Conservation (phyloP, 2,113 vertebrate genomes). For the Pterophyllum scalare region DNA sequence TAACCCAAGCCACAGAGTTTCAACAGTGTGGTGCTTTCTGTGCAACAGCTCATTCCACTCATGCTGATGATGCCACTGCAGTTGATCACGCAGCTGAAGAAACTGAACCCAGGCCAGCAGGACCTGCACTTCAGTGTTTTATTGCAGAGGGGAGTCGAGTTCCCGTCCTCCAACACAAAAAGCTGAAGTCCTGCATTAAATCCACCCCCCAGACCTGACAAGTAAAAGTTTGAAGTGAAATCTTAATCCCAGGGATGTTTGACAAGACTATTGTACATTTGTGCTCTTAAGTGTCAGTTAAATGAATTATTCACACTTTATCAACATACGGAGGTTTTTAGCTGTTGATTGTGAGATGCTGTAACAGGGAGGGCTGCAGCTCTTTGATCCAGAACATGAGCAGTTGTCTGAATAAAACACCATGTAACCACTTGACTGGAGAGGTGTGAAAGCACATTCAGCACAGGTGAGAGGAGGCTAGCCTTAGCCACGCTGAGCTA, state of each 20-base stretch:
- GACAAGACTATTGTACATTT: too few relatives aligned
- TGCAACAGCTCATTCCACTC: not conserved
- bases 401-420: not conserved
- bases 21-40: not conserved
- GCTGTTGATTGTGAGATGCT: not conserved
- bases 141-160: not conserved
- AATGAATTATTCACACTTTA: not conserved
- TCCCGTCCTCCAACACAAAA: not conserved
- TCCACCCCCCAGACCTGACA: rapidly evolving
- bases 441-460: not conserved
- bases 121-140: not conserved
- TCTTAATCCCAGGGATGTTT: not conserved
- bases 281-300: rapidly evolving
- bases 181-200: not conserved
- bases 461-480: not conserved
- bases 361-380: not conserved
- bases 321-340: not conserved
- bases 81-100: not conserved
- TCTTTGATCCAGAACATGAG: not conserved
- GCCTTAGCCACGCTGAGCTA: not conserved
- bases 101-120: not conserved
- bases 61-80: not conserved
- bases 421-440: rapidly evolving
- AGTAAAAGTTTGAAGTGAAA: not conserved
- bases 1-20: not conserved